phyloP scores from a whole-genome alignment of 2,888 invertebrate genomes.

The Campoplex capitator region DNA sequence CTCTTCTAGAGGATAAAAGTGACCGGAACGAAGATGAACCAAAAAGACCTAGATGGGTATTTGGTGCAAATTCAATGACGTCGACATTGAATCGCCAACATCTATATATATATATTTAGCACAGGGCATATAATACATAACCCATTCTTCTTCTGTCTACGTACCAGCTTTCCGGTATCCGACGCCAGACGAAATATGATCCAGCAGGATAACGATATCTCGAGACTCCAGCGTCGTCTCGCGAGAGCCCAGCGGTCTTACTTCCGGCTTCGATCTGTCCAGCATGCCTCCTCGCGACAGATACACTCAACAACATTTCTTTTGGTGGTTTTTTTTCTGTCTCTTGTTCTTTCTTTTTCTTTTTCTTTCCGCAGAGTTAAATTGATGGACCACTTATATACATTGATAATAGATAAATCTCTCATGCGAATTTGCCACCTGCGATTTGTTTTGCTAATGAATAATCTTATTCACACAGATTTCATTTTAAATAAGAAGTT shows the following conservation, averaged over 20 bases:
- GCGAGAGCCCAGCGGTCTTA: conserved; percentile 53
- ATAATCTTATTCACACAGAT: too few relatives aligned
- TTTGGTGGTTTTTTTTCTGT: neutral
- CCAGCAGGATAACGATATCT: conserved; percentile 64
- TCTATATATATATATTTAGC: neutral
- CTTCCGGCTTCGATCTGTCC: conserved; percentile 63
- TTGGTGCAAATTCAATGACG: conserved; percentile 48
- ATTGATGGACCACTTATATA: conserved; percentile 21
- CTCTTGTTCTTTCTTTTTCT: conserved; percentile 6
- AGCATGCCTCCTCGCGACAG: conserved; percentile 29
- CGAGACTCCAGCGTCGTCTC: conserved; percentile 54
- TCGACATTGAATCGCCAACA: conserved; percentile 23
- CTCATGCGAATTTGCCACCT: too few relatives aligned
- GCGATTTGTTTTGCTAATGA: too few relatives aligned
- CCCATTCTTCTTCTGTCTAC: conserved; percentile 28
- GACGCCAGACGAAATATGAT: conserved; percentile 65
- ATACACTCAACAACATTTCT: conserved; percentile 27
- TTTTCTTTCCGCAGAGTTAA: conserved; percentile 10
- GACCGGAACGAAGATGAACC: neutral
- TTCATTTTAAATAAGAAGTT: too few relatives aligned
- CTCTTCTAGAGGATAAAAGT: neutral
- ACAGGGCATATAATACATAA: conserved; percentile 12
- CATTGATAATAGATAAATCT: neutral
- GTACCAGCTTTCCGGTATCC: conserved; percentile 64
- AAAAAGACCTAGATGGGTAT: conserved; percentile 41